These are phyloP conservation scores for Rallus crepitans DNA, from an alignment of 2,797 vertebrate species.

Conservation along the genomic window DNA sequence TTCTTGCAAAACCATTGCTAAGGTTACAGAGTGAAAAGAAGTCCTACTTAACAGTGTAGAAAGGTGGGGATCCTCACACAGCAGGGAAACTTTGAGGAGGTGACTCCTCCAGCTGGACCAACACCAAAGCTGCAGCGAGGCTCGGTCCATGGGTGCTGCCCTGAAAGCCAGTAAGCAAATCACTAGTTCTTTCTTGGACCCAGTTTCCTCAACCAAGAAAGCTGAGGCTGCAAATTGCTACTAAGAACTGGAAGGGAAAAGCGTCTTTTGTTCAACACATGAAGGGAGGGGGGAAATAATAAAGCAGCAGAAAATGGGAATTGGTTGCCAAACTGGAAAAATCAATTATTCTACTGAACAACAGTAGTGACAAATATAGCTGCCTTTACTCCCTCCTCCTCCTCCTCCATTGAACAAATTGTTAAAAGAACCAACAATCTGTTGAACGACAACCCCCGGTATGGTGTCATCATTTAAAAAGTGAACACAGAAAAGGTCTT, in stretches of 20 bases:
- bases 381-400: conserved; percentile 61
- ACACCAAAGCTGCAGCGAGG: background rate
- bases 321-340: conserved; percentile 67
- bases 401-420: conserved; percentile 69
- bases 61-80: background rate
- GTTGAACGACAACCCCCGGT: conserved; percentile 55
- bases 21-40: background rate
- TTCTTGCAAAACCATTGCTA: background rate
- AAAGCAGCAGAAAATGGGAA: conserved; percentile 46
- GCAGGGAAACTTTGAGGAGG: background rate
- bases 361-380: conserved; percentile 69
- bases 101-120: background rate
- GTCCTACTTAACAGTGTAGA: background rate
- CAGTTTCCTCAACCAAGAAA: background rate
- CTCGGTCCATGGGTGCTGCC: background rate
- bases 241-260: conserved; percentile 30
- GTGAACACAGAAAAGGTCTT: conserved; percentile 53
- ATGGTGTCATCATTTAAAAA: conserved; percentile 47
- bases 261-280: conserved; percentile 22
- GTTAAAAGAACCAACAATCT: conserved; percentile 72
- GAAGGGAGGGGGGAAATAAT: background rate
- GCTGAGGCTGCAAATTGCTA: conserved; percentile 38
- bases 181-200: background rate
- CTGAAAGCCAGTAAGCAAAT: background rate
- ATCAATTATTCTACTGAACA: conserved; percentile 69